Evolutionary conservation across 2,888 invertebrate genomes (phyloP), one percentile per base, ranked within the genome.

Genomic region (Mimas tiliae): DNA sequence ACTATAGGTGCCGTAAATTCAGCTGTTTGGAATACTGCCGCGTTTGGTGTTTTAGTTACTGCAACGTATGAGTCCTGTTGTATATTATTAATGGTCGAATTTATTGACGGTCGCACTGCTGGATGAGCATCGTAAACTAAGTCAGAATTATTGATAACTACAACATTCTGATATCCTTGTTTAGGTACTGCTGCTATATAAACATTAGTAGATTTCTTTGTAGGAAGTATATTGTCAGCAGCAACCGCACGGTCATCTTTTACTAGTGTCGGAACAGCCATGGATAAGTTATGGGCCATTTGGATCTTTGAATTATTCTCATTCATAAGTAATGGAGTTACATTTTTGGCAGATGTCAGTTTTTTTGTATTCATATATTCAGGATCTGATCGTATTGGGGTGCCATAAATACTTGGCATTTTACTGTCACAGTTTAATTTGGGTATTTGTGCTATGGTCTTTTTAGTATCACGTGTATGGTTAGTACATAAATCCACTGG

Each of bases 51-150:
- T 33, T 51, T 64, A 34, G 0, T 19, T 6, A 12, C 11, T 16
- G 58, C 19, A 58, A 16, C 16, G 19, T 38, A 38, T 11, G 48
- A n/a, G 19, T 51, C 34, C 38, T 64, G 63, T 50, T 64, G 9
- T 16, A 38, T 9, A 19, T 21, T 19, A 42, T 42, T 58, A 42
- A 58, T 12, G 0, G 12, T 19, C 16, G 19, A 19, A 42, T 19
- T 9, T 42, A 12, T 11, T 6, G 42, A 11, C 34, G 38, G 1
- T 38, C 38, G 19, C 19, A 85, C 67, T 7, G 75, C 65, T n/a
- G 76, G 33, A 68, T 78, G 84, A 6, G 83, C 75, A 69, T 87
- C 82, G 64, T 86, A 89, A 21, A 84, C 77, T 34, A 87, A 69
- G 21, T 87, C 81, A 9, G 86, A 27, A 27, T 27, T 76, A 19